A percentile compares a stretch with the other conserved stretches of the same genome.
Evolutionary conservation across 2,797 vertebrate genomes (phyloP).

Genomic region (Diplodus sargus): DNA sequence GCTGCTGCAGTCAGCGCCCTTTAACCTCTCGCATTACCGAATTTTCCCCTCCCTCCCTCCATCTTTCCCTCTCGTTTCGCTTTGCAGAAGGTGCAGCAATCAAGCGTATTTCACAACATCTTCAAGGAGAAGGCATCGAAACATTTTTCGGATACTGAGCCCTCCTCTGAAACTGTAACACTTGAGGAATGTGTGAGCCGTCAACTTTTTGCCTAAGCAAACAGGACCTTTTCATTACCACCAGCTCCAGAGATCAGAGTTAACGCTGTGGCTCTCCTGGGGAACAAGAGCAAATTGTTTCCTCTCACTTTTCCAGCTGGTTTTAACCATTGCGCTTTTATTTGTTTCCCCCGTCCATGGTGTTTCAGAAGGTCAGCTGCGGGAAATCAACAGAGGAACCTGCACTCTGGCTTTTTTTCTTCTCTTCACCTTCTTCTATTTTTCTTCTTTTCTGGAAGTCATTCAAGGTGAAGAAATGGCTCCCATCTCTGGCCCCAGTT

Average conservation of each 20-base stretch:
- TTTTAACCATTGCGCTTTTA: conserved; percentile 33
- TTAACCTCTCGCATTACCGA: conserved; percentile 71
- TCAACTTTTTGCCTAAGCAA: conserved; percentile 49
- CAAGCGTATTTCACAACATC: conserved; percentile 25
- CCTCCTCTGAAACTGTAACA: conserved; percentile 33
- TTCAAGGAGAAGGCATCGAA: background rate
- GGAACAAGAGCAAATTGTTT: conserved; percentile 48
- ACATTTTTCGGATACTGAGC: conserved; percentile 17
- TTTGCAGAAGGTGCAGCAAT: conserved; percentile 18
- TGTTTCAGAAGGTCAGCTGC: conserved; percentile 63
- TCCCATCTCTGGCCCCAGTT: conserved; percentile 54
- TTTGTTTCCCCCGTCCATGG: conserved; percentile 28
- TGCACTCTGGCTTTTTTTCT: conserved; percentile 36
- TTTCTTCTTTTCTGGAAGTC: conserved; percentile 53
- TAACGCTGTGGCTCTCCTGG: conserved; percentile 30
- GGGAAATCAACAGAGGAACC: conserved; percentile 40
- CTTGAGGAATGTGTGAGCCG: conserved; percentile 54
- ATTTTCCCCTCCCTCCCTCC: conserved; percentile 32
- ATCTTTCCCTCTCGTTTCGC: background rate
- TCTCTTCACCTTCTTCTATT: conserved; percentile 8
- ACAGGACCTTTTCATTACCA: conserved; percentile 48
- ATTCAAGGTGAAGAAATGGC: conserved; percentile 75
- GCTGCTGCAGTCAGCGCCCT: conserved; percentile 73
- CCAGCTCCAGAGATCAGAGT: conserved; percentile 23
- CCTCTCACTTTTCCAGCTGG: conserved; percentile 28